Conservation (phyloP, 2,113 vertebrate species). For the Pseudolaguvia tuberculata region DNA sequence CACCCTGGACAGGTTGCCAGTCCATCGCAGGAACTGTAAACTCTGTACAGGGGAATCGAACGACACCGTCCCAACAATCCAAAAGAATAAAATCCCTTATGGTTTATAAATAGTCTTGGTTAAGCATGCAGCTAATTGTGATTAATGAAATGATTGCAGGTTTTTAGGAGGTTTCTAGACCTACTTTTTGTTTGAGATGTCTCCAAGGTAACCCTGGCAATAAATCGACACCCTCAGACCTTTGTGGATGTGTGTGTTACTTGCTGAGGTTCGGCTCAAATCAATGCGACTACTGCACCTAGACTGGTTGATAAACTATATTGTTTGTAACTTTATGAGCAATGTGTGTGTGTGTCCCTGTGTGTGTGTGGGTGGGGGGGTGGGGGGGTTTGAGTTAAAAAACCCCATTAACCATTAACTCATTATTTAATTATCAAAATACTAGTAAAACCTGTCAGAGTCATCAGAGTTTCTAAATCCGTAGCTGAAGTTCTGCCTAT, state of each 20-base stretch:
- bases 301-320: not conserved
- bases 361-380: not conserved
- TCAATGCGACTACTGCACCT: slow-evolving; percentile 3
- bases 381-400: too few relatives aligned
- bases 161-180: not conserved
- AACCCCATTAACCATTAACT: too few relatives aligned
- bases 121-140: not conserved
- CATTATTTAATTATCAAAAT: slow-evolving; percentile 25
- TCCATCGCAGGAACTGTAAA: too few relatives aligned
- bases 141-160: not conserved
- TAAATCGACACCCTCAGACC: slow-evolving; percentile 16
- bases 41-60: too few relatives aligned
- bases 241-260: slow-evolving; percentile 16
- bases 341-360: not conserved
- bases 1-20: too few relatives aligned
- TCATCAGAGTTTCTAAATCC: slow-evolving; percentile 18
- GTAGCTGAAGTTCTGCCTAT: not conserved
- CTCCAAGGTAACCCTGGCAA: slow-evolving; percentile 18
- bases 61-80: too few relatives aligned
- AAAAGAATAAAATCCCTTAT: too few relatives aligned
- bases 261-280: not conserved
- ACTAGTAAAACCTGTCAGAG: slow-evolving; percentile 33
- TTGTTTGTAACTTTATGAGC: not conserved
- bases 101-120: not conserved
- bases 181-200: slow-evolving; percentile 2